These are phyloP conservation scores for Onchidella celtica DNA, from an alignment of 2,888 invertebrate species.

Conservation along the genomic window DNA sequence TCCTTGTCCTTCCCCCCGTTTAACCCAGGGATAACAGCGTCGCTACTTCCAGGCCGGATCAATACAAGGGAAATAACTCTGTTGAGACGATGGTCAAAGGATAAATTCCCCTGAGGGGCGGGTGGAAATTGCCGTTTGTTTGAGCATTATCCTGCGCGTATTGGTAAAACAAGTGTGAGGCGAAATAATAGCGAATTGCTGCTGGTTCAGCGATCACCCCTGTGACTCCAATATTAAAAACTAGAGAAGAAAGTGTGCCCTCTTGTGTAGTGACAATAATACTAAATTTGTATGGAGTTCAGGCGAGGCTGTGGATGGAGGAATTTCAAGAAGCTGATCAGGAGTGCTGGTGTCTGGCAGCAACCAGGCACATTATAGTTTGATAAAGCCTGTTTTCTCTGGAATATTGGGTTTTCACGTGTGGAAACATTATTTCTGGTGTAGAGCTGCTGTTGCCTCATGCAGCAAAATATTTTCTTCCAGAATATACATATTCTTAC, in stretches of 20 bases:
- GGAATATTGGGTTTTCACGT: too few species aligned
- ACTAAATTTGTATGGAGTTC: too few species aligned
- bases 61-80: background rate
- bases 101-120: background rate
- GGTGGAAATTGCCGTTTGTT: background rate
- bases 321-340: too few species aligned
- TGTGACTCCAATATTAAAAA: background rate
- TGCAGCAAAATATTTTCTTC: too few species aligned
- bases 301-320: too few species aligned
- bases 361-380: too few species aligned
- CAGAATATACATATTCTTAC: too few species aligned
- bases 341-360: too few species aligned
- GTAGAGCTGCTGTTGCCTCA: too few species aligned
- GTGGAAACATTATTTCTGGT: too few species aligned
- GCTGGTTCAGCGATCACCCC: background rate
- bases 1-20: background rate
- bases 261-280: too few species aligned
- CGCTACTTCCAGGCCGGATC: background rate
- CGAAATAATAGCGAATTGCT: background rate
- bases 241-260: background rate
- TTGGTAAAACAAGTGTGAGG: background rate
- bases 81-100: background rate
- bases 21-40: background rate
- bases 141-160: background rate
- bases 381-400: too few species aligned